Percentiles rank a stretch among this genome's conserved stretches.
These are phyloP conservation scores for Eulemur mongoz DNA, from an alignment of 2,797 vertebrate species.

Conservation along the genomic window DNA sequence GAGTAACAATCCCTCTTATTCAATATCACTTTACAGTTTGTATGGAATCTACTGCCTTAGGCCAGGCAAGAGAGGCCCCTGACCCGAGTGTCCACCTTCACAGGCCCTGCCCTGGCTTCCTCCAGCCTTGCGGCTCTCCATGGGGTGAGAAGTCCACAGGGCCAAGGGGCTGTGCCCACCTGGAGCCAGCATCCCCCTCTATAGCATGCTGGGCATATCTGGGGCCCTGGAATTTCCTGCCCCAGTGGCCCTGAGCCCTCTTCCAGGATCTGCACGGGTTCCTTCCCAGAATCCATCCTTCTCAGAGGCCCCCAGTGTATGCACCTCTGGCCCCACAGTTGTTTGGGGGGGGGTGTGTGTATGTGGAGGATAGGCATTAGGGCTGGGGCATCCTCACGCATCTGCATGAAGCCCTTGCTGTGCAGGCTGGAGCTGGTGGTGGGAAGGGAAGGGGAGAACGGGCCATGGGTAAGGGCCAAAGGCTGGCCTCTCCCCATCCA, in stretches of 20 bases:
- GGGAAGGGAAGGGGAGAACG: not conserved
- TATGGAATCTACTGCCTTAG: not conserved
- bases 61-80: not conserved
- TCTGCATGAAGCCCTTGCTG: not conserved
- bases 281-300: not conserved
- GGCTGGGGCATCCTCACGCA: not conserved
- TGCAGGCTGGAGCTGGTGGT: not conserved
- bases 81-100: not conserved
- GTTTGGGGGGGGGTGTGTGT: too few species aligned
- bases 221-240: not conserved
- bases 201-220: not conserved
- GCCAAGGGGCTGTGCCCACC: not conserved
- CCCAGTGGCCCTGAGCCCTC: not conserved
- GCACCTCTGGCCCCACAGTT: not conserved
- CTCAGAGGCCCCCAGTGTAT: not conserved
- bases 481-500: not conserved
- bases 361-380: not conserved
- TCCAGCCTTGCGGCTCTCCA: not conserved
- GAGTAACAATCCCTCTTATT: not conserved
- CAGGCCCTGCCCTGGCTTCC: not conserved
- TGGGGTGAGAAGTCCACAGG: rapidly evolving
- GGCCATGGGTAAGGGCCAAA: not conserved
- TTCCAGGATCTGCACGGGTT: not conserved
- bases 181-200: not conserved
- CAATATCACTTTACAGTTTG: not conserved